Evolutionary conservation across 1,140 invertebrate species (phyloP).

Genomic region (Philopotamus ludificatus): DNA sequence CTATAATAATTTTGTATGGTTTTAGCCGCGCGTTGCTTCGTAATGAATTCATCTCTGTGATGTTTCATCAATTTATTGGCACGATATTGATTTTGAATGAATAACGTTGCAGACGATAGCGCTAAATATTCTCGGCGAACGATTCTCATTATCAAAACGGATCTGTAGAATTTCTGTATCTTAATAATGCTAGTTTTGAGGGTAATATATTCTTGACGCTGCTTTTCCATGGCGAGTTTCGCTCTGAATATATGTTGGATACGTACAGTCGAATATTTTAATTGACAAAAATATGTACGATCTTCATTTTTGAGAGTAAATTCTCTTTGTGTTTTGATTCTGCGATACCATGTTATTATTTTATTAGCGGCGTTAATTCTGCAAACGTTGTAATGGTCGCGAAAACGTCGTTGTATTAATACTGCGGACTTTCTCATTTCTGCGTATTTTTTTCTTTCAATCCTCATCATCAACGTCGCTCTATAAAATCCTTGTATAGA

Average conservation of each 20-base stretch:
- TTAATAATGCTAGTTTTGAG: background rate
- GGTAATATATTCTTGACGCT: background rate
- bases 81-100: background rate
- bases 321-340: background rate
- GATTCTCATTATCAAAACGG: background rate
- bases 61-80: background rate
- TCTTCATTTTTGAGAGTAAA: background rate
- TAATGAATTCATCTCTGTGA: background rate
- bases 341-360: background rate
- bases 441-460: background rate
- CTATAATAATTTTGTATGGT: conserved; percentile 53
- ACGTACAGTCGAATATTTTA: background rate
- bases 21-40: conserved; percentile 40
- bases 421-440: background rate
- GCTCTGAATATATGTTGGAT: background rate
- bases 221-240: background rate
- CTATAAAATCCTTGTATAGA: background rate
- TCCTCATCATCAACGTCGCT: conserved; percentile 15
- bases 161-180: background rate
- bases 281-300: background rate
- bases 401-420: background rate
- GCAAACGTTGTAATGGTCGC: background rate
- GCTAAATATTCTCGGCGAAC: background rate
- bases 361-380: background rate
- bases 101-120: background rate